Evolutionary conservation across 2,888 invertebrate species (phyloP).

Genomic region (Micropterix aruncella): DNA sequence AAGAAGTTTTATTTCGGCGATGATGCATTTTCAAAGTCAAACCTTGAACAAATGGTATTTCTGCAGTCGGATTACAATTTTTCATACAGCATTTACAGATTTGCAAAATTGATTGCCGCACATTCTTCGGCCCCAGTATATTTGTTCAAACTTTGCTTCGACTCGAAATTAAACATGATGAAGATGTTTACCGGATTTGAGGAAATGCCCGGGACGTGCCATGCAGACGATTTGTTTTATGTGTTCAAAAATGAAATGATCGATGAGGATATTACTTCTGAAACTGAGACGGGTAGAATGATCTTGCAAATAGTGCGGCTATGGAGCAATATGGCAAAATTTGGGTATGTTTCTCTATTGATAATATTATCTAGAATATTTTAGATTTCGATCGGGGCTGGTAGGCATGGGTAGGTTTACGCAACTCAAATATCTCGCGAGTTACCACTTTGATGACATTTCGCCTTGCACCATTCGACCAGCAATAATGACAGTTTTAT

Average conservation of each 20-base stretch:
- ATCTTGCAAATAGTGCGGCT: constrained; percentile 24
- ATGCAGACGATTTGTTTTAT: constrained; percentile 34
- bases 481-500: too few species aligned
- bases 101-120: constrained; percentile 17
- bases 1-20: constrained; percentile 19
- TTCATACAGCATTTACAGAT: constrained; percentile 19
- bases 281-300: constrained; percentile 20
- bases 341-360: too few species aligned
- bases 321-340: constrained; percentile 32
- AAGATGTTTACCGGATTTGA: constrained; percentile 16
- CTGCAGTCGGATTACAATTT: constrained; percentile 20
- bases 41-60: constrained; percentile 10
- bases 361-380: too few species aligned
- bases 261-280: constrained; percentile 20
- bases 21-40: constrained; percentile 15
- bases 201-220: constrained; percentile 24
- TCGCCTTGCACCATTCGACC: too few species aligned
- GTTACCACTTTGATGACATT: too few species aligned
- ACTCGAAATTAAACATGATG: constrained; percentile 22
- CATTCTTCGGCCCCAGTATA: constrained; percentile 14
- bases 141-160: constrained; percentile 22
- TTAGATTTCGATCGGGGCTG: too few species aligned
- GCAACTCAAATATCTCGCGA: too few species aligned
- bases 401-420: too few species aligned
- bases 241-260: constrained; percentile 24